Evolutionary conservation across 2,888 invertebrate genomes (phyloP).

Genomic region (Apamea sordens): DNA sequence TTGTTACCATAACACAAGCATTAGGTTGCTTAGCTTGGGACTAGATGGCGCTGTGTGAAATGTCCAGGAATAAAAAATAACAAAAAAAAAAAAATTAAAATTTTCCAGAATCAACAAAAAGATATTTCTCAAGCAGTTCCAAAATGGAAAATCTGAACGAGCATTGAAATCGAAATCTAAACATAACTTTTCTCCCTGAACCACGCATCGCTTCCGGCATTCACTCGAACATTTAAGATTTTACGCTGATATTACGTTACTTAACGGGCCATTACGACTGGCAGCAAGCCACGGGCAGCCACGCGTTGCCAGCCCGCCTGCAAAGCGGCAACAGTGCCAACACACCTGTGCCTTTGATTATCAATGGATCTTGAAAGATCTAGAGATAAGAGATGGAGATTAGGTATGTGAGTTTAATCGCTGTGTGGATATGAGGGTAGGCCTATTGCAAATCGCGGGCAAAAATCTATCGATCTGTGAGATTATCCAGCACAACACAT

Average conservation of each 20-base stretch:
- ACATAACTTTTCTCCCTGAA: neutral
- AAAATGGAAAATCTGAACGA: constrained; percentile 1
- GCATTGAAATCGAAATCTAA: neutral
- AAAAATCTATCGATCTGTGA: neutral
- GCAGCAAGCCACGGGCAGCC: constrained; percentile 49
- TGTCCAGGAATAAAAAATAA: no score
- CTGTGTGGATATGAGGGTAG: neutral
- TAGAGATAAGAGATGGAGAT: neutral
- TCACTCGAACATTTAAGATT: constrained; percentile 32
- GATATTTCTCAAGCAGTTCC: neutral
- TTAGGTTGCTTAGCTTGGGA: no score
- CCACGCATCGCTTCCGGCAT: constrained; percentile 8
- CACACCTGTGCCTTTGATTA: constrained; percentile 56
- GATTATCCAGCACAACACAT: no score
- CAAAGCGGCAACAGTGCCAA: constrained; percentile 51
- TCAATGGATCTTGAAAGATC: constrained; percentile 32
- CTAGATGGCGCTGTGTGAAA: no score
- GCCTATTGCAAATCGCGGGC: neutral
- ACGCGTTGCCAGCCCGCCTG: constrained; percentile 42
- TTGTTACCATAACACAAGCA: no score
- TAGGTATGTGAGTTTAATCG: constrained; percentile 40
- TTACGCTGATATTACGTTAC: constrained; percentile 41
- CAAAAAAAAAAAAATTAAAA: no score
- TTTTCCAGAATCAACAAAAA: neutral
- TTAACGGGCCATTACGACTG: constrained; percentile 55